Conservation (phyloP, 2,113 vertebrate genomes). For the Neotragus moschatus region DNA sequence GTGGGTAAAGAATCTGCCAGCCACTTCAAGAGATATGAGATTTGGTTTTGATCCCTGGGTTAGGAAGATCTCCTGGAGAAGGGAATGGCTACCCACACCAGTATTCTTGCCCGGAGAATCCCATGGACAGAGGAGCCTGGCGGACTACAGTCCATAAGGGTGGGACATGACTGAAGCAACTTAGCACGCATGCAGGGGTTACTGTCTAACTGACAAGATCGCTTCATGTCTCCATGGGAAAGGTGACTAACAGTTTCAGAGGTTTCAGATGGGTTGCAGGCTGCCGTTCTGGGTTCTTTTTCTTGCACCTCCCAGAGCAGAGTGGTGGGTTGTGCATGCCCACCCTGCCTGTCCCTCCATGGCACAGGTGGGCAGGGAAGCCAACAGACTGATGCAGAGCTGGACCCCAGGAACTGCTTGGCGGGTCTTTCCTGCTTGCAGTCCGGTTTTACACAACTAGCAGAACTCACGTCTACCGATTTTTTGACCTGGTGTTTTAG, state of each 20-base stretch:
- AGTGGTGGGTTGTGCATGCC: not conserved
- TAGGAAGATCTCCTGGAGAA: not conserved
- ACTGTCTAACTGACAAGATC: not conserved
- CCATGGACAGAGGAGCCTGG: not conserved
- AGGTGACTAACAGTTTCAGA: not conserved
- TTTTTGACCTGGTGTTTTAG: not conserved
- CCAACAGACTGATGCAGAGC: not conserved
- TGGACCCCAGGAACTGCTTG: accelerated
- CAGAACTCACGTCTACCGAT: not conserved
- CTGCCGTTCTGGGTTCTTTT: not conserved
- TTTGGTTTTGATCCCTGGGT: not conserved
- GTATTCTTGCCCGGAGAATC: not conserved
- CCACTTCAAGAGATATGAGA: not conserved
- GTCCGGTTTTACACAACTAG: not conserved
- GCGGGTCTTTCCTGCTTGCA: not conserved
- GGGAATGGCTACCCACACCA: not conserved
- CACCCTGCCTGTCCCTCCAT: accelerated
- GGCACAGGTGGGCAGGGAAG: not conserved
- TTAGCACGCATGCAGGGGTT: not conserved
- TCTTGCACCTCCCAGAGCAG: not conserved
- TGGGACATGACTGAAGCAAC: not conserved
- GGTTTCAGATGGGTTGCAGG: not conserved
- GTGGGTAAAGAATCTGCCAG: not conserved
- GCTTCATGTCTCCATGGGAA: not conserved
- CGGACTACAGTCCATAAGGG: not conserved